Conservation (phyloP, 35 echinoderm and acorn worm genomes). For the Heliocidaris erythrogramma region DNA sequence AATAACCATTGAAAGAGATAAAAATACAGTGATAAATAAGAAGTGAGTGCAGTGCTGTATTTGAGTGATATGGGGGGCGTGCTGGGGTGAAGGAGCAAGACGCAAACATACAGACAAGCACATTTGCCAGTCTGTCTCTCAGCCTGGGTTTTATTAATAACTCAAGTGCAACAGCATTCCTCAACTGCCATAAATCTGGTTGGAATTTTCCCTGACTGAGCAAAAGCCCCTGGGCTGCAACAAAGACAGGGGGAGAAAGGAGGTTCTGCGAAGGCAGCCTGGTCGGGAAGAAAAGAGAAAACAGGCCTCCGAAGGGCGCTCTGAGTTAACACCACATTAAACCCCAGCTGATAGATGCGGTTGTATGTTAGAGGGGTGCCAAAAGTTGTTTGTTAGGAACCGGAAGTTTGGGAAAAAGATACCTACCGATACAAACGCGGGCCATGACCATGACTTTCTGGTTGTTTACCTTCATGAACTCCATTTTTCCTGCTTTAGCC, state of each 20-base stretch:
- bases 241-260: neutral
- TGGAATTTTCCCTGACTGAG: constrained; percentile 47
- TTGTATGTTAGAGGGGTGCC: constrained; percentile 23
- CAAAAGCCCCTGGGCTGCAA: constrained; percentile 41
- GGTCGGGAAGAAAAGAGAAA: neutral
- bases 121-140: neutral
- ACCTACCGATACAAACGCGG: constrained; percentile 46
- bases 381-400: constrained; percentile 28
- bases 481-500: neutral
- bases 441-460: constrained; percentile 47
- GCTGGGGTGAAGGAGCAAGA: neutral
- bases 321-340: constrained; percentile 28
- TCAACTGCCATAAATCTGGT: constrained; percentile 42
- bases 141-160: neutral
- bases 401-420: constrained; percentile 26
- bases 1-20: constrained; percentile 24
- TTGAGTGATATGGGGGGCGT: neutral
- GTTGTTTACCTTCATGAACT: constrained; percentile 38
- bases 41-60: neutral
- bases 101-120: neutral
- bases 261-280: neutral
- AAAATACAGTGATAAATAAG: neutral
- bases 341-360: constrained; percentile 44
- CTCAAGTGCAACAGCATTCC: constrained; percentile 20
- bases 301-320: constrained; percentile 3